A percentile compares a stretch with the other conserved stretches of the same genome.
Evolutionary conservation across 2,888 invertebrate species (phyloP).

Genomic region (Seladonia tumulorum): DNA sequence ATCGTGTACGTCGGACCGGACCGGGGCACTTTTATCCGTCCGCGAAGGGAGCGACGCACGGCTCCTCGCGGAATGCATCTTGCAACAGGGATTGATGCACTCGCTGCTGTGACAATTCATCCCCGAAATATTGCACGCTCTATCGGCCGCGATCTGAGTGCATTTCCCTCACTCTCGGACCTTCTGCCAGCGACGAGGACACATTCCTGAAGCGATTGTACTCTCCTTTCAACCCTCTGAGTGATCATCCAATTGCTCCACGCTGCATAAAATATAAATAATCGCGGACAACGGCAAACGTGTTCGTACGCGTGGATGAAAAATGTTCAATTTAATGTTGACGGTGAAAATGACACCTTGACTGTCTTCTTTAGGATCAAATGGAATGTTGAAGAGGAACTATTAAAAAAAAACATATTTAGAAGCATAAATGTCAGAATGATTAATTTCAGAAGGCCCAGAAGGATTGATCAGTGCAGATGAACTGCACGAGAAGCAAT

Average conservation of each 20-base stretch:
- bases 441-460: background rate
- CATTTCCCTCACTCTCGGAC: background rate
- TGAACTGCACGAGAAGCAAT: background rate
- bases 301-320: background rate
- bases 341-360: too few relatives aligned
- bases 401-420: too few relatives aligned
- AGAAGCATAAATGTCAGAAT: too few relatives aligned
- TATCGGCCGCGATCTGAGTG: slow-evolving; percentile 8
- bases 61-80: slow-evolving; percentile 14
- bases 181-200: background rate
- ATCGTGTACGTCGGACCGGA: slow-evolving; percentile 39
- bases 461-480: background rate
- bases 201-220: background rate
- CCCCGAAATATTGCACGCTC: background rate
- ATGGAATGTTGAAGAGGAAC: background rate
- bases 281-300: background rate
- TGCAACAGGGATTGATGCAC: slow-evolving; percentile 33
- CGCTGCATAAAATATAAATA: background rate
- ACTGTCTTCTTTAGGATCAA: background rate
- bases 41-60: background rate
- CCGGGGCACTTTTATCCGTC: slow-evolving; percentile 33
- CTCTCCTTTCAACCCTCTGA: background rate
- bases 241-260: background rate
- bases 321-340: background rate
- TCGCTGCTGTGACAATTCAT: slow-evolving; percentile 9